A percentile compares a stretch with the other conserved stretches of the same genome.
Evolutionary conservation across 1,140 invertebrate species (phyloP).

Genomic region (Calosoma granatense): DNA sequence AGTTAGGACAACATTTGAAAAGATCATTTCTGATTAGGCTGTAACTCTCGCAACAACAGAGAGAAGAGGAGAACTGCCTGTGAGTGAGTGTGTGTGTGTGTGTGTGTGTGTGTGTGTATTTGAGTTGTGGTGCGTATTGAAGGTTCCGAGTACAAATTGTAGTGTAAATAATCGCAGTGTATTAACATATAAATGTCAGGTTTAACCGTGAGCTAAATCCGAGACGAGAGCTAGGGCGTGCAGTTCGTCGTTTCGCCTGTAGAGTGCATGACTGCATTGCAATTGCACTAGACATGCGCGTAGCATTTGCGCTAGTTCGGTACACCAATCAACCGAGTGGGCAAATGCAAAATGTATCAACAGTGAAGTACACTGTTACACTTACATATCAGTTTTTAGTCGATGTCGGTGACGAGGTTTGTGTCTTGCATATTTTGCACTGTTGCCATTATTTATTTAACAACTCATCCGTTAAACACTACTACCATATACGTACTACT

Average conservation of each 20-base stretch:
- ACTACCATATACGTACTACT: too few relatives aligned
- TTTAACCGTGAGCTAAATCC: conserved; percentile 30
- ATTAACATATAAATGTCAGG: conserved; percentile 32
- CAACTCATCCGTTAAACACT: too few relatives aligned
- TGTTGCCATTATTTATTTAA: too few relatives aligned
- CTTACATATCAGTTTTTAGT: not conserved
- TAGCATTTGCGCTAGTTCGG: not conserved
- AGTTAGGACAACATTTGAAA: too few relatives aligned
- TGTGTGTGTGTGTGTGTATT: too few relatives aligned
- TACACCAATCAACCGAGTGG: not conserved
- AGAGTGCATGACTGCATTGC: conserved; percentile 7
- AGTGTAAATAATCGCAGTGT: conserved; percentile 23
- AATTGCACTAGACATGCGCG: conserved; percentile 7
- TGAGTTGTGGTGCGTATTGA: not conserved
- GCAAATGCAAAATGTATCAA: not conserved
- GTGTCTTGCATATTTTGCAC: too few relatives aligned
- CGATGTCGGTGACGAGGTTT: too few relatives aligned
- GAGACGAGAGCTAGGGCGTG: conserved; percentile 11
- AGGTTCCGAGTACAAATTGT: conserved; percentile 5
- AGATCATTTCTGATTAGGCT: not conserved
- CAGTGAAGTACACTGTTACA: not conserved
- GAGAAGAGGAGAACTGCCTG: too few relatives aligned
- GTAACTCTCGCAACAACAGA: too few relatives aligned
- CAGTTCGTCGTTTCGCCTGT: not conserved
- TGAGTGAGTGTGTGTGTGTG: too few relatives aligned